Conservation (phyloP, 2,888 invertebrate species). For the Tanypteryx hageni region DNA sequence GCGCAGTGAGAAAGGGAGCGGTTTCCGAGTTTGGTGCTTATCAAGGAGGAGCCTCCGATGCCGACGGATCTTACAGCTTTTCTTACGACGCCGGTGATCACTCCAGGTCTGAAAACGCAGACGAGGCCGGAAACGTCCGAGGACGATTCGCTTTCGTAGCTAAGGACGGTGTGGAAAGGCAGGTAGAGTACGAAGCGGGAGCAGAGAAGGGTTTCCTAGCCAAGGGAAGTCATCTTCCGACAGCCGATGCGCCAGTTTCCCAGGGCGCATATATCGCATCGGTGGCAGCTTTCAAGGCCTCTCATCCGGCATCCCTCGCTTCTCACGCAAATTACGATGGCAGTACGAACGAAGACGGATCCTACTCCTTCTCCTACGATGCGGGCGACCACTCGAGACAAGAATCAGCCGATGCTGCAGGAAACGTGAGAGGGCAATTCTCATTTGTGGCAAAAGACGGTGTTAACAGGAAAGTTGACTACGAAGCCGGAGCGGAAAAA, state of each 20-base stretch:
- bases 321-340: not conserved
- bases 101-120: constrained; percentile 67
- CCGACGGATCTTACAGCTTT: constrained; percentile 67
- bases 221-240: constrained; percentile 57
- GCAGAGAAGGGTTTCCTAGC: constrained; percentile 68
- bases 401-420: constrained; percentile 67
- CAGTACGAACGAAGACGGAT: constrained; percentile 60
- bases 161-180: constrained; percentile 68
- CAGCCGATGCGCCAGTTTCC: not conserved
- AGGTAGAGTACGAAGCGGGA: constrained; percentile 68
- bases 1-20: not conserved
- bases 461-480: constrained; percentile 67
- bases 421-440: constrained; percentile 67
- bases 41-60: not conserved
- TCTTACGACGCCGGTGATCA: constrained; percentile 68
- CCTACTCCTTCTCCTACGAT: constrained; percentile 68
- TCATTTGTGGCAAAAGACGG: constrained; percentile 68
- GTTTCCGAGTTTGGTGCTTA: not conserved
- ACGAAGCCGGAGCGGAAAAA: constrained; percentile 67
- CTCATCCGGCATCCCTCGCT: not conserved
- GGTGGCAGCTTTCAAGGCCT: constrained; percentile 21
- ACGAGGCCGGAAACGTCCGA: constrained; percentile 67
- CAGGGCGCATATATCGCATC: not conserved
- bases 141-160: constrained; percentile 68
- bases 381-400: constrained; percentile 67